Evolutionary conservation across 2,113 vertebrate species (phyloP), one percentile per base, ranked within the genome.

Genomic region (Benitochromis conjunctus): DNA sequence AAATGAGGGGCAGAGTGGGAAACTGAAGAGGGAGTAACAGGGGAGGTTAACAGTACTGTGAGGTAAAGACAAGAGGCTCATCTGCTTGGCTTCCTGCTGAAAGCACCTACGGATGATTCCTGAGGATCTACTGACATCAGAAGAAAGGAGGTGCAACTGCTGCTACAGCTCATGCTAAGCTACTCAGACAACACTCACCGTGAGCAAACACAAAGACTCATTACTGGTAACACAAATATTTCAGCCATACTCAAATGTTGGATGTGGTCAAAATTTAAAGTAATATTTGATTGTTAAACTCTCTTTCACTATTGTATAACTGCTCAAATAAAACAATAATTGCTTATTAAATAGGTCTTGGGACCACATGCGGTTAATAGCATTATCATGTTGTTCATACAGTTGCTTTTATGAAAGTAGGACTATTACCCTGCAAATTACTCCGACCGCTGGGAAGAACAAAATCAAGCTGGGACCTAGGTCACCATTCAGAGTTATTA

Each of bases 401-500:
- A 81, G 69, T 46, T 54, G 54, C 21, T 88, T 64, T 60, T 62
- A 60, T 56, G 21, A 60, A 64, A 82, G 66, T 3, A 9, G 3
- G 34, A 78, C 80, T 88, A 90, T 81, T 81, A 60, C 24, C 18
- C 26, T 18, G 82, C 54, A 79, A 87, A 85, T 88, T 34, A 83
- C 43, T 79, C n/a, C 3, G 8, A 58, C 62, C 1, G 1, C 86
- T 77, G 85, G 46, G 76, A 80, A 84, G 43, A 87, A 86, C 29
- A 78, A 88, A 71, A 21, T 36, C 82, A 88, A 66, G 62, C 58
- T 81, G 79, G 54, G 82, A 71, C 60, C 43, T 4, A 6, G 88
- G 89, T 92, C 83, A 36, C 83, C 14, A 26, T 78, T 69, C 43
- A 31, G 21, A 86, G 69, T 82, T 71, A 83, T 91, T 90, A 86